Percentiles rank a stretch among this genome's conserved stretches.
Conservation (phyloP, 1,140 invertebrate species). For the Caerostris darwini region DNA sequence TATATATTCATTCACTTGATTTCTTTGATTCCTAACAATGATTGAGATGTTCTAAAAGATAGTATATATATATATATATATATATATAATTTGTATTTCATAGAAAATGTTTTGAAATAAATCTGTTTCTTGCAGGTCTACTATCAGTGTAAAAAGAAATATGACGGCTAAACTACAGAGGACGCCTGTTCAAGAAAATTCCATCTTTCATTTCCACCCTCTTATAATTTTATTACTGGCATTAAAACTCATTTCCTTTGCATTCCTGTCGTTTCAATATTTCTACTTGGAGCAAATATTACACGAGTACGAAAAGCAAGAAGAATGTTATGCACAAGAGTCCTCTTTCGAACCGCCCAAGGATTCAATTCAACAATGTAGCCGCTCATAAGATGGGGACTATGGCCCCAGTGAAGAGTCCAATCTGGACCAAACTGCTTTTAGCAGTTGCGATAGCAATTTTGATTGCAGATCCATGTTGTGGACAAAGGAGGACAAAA, state of each 20-base stretch:
- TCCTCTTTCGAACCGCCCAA: neutral
- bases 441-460: neutral
- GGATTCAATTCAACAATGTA: neutral
- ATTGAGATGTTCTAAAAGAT: too few relatives aligned
- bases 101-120: too few relatives aligned
- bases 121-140: neutral
- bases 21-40: too few relatives aligned
- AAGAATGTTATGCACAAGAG: neutral
- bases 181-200: neutral
- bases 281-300: neutral
- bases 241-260: neutral
- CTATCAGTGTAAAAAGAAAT: neutral
- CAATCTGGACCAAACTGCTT: neutral
- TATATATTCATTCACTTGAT: too few relatives aligned
- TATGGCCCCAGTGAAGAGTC: neutral
- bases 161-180: neutral
- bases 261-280: slow-evolving; percentile 1
- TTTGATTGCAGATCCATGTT: neutral
- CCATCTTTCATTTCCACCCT: neutral
- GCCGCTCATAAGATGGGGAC: neutral
- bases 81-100: too few relatives aligned
- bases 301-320: neutral
- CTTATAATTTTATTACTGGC: neutral
- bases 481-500: slow-evolving; percentile 62
- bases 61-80: too few relatives aligned